phyloP scores from a whole-genome alignment of 2,888 invertebrate species.

The Microdon myrmicae region DNA sequence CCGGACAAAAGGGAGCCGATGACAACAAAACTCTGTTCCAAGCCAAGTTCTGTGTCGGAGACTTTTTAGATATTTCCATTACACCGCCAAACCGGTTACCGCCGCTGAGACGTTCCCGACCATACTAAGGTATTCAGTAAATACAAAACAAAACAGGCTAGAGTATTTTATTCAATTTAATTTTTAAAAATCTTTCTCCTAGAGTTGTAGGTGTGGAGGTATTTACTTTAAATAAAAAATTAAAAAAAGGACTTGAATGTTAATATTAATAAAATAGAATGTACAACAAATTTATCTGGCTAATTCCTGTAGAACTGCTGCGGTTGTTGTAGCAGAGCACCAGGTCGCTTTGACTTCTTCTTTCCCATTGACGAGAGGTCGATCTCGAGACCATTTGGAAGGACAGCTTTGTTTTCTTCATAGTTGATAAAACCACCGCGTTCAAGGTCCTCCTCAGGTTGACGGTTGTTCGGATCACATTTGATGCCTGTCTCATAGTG shows the following conservation, averaged over 20 bases:
- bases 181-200: too few relatives aligned
- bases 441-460: conserved; percentile 67
- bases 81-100: conserved; percentile 84
- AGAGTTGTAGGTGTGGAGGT: too few relatives aligned
- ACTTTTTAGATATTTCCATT: conserved; percentile 97
- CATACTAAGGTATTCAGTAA: too few relatives aligned
- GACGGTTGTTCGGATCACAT: conserved; percentile 69
- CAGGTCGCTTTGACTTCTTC: conserved; percentile 75
- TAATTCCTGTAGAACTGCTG: conserved; percentile 60
- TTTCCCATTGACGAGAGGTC: conserved; percentile 78
- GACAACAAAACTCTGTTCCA: conserved; percentile 91
- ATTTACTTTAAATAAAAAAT: conserved; percentile 33
- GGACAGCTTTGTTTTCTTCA: conserved; percentile 77
- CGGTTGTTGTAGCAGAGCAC: conserved; percentile 54
- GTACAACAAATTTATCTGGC: conserved; percentile 18
- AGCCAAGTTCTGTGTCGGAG: conserved; percentile 92
- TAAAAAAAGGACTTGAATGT: conserved; percentile 17
- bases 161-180: too few relatives aligned
- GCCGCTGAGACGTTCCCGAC: conserved; percentile 74
- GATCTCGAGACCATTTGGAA: conserved; percentile 78
- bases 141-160: too few relatives aligned
- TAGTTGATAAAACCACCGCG: conserved; percentile 78
- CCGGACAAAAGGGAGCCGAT: conserved; percentile 91
- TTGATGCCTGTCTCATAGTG: conserved; percentile 83
- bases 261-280: conserved; percentile 17